These are phyloP conservation scores for Nemoura dubitans DNA, from an alignment of 2,888 invertebrate species.

Conservation along the genomic window DNA sequence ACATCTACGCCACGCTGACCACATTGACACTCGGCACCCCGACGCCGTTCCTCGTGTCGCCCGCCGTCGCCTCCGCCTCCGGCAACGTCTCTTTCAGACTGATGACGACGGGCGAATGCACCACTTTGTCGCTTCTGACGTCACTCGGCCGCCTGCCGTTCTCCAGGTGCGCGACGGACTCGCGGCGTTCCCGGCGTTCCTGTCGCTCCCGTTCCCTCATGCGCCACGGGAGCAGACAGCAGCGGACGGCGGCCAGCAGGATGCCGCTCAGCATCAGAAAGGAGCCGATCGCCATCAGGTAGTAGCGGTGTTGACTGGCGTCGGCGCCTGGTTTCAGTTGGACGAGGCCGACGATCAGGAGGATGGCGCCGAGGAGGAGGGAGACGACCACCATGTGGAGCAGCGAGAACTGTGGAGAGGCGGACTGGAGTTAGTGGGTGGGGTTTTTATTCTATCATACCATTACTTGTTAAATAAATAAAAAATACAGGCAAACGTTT, in stretches of 20 bases:
- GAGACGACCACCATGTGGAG: conserved; percentile 79
- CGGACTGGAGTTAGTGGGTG: neutral
- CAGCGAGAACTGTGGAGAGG: conserved; percentile 70
- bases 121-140: neutral
- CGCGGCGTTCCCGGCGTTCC: neutral
- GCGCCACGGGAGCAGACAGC: conserved; percentile 65
- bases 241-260: conserved; percentile 71
- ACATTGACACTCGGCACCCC: neutral
- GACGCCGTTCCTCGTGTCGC: too few relatives aligned
- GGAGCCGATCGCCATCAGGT: conserved; percentile 72
- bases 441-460: too few relatives aligned
- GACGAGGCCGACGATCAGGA: conserved; percentile 78
- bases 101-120: conserved; percentile 26
- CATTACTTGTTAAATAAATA: too few relatives aligned
- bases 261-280: conserved; percentile 71
- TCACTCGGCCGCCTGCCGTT: neutral
- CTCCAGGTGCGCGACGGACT: conserved; percentile 34
- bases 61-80: neutral
- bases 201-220: conserved; percentile 32
- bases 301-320: conserved; percentile 75
- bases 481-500: too few relatives aligned
- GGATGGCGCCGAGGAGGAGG: conserved; percentile 76
- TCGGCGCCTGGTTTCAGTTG: conserved; percentile 81
- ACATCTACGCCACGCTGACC: neutral
- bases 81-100: conserved; percentile 28